These are phyloP conservation scores for Branchipolynoe longqiensis DNA, from an alignment of 2,888 invertebrate genomes.

Conservation along the genomic window DNA sequence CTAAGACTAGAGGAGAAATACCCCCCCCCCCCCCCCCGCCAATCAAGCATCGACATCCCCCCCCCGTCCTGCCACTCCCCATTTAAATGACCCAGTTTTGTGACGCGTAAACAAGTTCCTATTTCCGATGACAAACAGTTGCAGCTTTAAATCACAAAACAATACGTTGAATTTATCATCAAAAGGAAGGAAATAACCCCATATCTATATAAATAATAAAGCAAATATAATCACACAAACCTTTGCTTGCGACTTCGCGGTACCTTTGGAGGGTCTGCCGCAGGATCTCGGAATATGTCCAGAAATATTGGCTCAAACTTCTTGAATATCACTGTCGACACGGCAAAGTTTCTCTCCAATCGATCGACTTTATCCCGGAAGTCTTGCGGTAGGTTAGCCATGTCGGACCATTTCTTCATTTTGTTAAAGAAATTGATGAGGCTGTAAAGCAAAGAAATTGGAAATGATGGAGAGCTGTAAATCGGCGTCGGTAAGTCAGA, in stretches of 20 bases:
- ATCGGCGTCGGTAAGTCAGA: too few species aligned
- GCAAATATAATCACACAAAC: constrained; percentile 79
- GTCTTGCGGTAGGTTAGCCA: constrained; percentile 92
- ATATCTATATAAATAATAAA: neutral
- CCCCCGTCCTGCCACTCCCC: neutral
- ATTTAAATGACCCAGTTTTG: constrained; percentile 50
- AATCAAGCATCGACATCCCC: neutral
- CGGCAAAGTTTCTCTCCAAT: constrained; percentile 94
- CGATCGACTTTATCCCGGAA: constrained; percentile 91
- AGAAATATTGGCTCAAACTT: constrained; percentile 94
- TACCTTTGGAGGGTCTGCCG: constrained; percentile 84
- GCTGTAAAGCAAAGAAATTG: too few species aligned
- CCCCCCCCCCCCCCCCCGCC: neutral
- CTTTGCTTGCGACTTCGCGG: constrained; percentile 86
- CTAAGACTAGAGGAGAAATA: too few species aligned
- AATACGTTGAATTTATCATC: neutral
- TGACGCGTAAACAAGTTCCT: constrained; percentile 22
- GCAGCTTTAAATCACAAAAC: neutral
- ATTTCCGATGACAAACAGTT: too few species aligned
- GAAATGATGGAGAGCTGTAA: neutral
- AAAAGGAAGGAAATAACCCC: neutral
- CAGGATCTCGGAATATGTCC: constrained; percentile 90
- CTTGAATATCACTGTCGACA: constrained; percentile 95
- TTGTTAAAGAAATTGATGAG: constrained; percentile 96
- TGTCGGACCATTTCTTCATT: constrained; percentile 96